Evolutionary conservation across 2,797 vertebrate genomes (phyloP).

Genomic region (Ctenopoma multispine): DNA sequence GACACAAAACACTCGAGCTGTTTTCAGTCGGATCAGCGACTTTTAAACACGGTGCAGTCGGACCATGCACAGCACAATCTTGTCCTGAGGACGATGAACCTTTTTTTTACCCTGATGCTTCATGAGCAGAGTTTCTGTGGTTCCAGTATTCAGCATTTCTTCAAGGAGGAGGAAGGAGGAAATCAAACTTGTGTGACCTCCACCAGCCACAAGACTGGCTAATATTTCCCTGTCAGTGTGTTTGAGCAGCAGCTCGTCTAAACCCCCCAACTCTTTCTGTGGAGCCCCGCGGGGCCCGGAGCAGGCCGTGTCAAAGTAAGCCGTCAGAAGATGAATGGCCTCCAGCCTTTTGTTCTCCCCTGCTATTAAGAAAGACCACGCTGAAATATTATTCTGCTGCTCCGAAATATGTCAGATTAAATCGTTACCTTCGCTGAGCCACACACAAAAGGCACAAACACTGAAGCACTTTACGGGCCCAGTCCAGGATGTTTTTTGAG

Average conservation of each 20-base stretch:
- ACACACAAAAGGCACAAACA: slow-evolving; percentile 71
- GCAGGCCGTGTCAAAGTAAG: slow-evolving; percentile 75
- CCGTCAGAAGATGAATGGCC: slow-evolving; percentile 69
- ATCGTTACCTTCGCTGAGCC: slow-evolving; percentile 70
- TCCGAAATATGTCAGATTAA: slow-evolving; percentile 78
- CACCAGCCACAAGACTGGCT: slow-evolving; percentile 14
- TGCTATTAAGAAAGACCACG: slow-evolving; percentile 65
- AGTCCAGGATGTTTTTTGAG: slow-evolving; percentile 52
- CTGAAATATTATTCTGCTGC: slow-evolving; percentile 76
- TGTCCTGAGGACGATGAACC: slow-evolving; percentile 2
- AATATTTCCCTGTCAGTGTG: slow-evolving; percentile 52
- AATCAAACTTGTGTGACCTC: slow-evolving; percentile 36
- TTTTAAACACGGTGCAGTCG: too few relatives aligned
- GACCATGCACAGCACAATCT: too few relatives aligned
- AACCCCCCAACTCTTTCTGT: slow-evolving; percentile 22
- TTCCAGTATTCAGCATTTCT: neutral
- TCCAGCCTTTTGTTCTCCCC: slow-evolving; percentile 68
- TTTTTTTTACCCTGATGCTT: neutral
- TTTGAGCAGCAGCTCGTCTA: slow-evolving; percentile 56
- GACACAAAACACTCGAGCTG: too few relatives aligned
- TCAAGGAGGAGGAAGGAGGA: neutral
- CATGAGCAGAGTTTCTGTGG: neutral
- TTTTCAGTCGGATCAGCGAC: too few relatives aligned
- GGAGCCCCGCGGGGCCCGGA: slow-evolving; percentile 58
- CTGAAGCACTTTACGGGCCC: slow-evolving; percentile 58